Evolutionary conservation across 2,888 invertebrate genomes (phyloP).

Genomic region (Caprella mutica): DNA sequence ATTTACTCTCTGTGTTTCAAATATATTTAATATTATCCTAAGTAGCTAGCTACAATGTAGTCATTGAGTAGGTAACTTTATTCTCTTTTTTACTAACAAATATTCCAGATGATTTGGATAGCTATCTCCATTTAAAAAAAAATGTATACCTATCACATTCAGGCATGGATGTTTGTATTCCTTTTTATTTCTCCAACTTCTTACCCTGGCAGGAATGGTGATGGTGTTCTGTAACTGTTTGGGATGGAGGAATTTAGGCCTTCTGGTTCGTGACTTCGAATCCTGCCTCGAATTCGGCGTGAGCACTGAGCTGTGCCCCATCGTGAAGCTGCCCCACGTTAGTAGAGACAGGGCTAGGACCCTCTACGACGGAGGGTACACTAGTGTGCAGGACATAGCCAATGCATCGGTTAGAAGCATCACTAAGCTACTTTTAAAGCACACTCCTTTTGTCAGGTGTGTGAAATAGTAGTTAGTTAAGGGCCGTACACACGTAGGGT

Average conservation of each 20-base stretch:
- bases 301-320: constrained; percentile 77
- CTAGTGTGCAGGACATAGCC: constrained; percentile 65
- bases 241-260: constrained; percentile 82
- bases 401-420: constrained; percentile 55
- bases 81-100: not conserved
- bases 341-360: constrained; percentile 74
- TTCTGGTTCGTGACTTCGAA: constrained; percentile 84
- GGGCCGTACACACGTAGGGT: too few relatives aligned
- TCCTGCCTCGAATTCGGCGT: constrained; percentile 88
- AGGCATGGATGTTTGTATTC: not conserved
- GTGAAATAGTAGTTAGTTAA: too few relatives aligned
- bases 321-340: constrained; percentile 70
- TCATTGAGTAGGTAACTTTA: not conserved
- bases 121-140: not conserved
- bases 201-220: constrained; percentile 89
- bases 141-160: not conserved
- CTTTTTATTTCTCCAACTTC: too few relatives aligned
- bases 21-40: not conserved
- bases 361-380: constrained; percentile 67
- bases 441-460: constrained; percentile 67
- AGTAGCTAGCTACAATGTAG: not conserved
- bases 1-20: not conserved
- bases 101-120: not conserved
- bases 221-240: constrained; percentile 87
- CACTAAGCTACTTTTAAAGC: constrained; percentile 63